Evolutionary conservation across 2,888 invertebrate species (phyloP).

Genomic region (Cheilosia soror): DNA sequence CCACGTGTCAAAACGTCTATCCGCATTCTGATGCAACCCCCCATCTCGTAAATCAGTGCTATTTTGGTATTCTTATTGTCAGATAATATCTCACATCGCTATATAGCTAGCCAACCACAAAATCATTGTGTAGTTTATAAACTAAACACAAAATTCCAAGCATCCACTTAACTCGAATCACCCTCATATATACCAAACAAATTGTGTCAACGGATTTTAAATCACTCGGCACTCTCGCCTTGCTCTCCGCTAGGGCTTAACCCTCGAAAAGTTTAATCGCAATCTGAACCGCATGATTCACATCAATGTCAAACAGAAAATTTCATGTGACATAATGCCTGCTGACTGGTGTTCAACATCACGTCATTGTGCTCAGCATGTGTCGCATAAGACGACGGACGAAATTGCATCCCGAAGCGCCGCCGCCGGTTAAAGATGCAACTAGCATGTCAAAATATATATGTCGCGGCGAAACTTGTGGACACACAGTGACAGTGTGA

Average conservation of each 20-base stretch:
- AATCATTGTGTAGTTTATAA: conserved; percentile 1
- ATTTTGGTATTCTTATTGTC: too few relatives aligned
- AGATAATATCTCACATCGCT: too few relatives aligned
- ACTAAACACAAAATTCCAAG: neutral
- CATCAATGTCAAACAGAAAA: conserved; percentile 66
- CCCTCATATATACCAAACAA: conserved; percentile 19
- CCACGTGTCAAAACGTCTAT: too few relatives aligned
- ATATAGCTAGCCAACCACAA: neutral
- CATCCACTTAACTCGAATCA: conserved; percentile 38
- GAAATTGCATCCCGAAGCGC: conserved; percentile 46
- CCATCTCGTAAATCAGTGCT: too few relatives aligned
- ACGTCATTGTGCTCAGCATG: conserved; percentile 46
- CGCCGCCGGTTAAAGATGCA: conserved; percentile 36
- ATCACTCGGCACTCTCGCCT: conserved; percentile 39
- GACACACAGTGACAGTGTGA: conserved; percentile 3
- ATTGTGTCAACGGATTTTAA: conserved; percentile 55
- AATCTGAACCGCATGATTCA: conserved; percentile 61
- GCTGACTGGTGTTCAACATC: conserved; percentile 34
- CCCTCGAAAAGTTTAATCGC: conserved; percentile 60
- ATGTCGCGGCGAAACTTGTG: conserved; percentile 42
- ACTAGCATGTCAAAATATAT: conserved; percentile 42
- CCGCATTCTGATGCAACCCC: too few relatives aligned
- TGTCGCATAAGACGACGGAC: conserved; percentile 23
- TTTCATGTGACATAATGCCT: conserved; percentile 43
- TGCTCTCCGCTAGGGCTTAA: conserved; percentile 32